Conservation (phyloP, 2,113 vertebrate species). For the Struthio camelus region DNA sequence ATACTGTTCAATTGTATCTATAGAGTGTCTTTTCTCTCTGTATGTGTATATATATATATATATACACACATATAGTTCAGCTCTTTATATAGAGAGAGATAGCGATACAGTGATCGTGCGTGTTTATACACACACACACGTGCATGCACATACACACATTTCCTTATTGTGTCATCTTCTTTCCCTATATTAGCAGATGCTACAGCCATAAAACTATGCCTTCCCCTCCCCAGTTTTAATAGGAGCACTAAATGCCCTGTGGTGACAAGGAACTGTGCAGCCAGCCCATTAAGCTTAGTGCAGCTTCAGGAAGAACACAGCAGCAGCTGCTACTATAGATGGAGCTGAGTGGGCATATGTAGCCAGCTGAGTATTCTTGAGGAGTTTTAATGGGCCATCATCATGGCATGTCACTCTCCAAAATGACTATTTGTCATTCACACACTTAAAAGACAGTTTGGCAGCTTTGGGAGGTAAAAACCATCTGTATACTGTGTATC, state of each 20-base stretch:
- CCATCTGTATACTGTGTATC: slow-evolving; percentile 35
- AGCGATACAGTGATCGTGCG: too few species aligned
- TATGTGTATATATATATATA: not conserved
- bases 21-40: not conserved
- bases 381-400: slow-evolving; percentile 59
- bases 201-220: not conserved
- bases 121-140: fast-evolving
- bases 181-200: not conserved
- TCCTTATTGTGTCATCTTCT: not conserved
- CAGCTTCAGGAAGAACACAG: slow-evolving; percentile 27
- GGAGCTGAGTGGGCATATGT: slow-evolving; percentile 42
- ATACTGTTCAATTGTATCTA: not conserved
- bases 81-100: not conserved
- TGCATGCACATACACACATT: fast-evolving
- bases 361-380: slow-evolving; percentile 2
- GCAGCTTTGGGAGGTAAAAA: slow-evolving; percentile 38
- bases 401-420: slow-evolving; percentile 36
- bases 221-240: not conserved
- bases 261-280: slow-evolving; percentile 6
- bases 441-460: slow-evolving; percentile 45
- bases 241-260: slow-evolving; percentile 33
- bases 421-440: slow-evolving; percentile 57
- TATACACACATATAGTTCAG: not conserved
- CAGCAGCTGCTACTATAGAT: slow-evolving; percentile 45
- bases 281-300: slow-evolving; percentile 36